A percentile compares a stretch with the other conserved stretches of the same genome.
Conservation (phyloP, 2,888 invertebrate species). For the Ichneumon xanthorius region DNA sequence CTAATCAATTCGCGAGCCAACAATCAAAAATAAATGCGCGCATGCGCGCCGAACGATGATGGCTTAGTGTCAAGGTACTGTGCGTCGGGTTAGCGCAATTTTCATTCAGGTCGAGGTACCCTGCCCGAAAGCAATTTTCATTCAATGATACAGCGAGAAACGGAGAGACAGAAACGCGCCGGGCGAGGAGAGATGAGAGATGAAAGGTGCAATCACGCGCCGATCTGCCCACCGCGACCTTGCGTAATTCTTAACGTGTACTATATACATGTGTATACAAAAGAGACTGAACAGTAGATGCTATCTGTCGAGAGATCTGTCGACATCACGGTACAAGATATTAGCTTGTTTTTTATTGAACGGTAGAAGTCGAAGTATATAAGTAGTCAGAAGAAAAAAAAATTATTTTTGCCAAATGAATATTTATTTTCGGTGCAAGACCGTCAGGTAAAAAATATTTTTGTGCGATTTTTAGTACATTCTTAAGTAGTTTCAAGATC, state of each 20-base stretch:
- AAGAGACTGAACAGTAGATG: neutral
- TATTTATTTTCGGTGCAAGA: no score
- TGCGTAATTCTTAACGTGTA: constrained; percentile 24
- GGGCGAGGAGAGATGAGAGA: constrained; percentile 13
- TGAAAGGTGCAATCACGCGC: constrained; percentile 45
- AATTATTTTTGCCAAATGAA: no score
- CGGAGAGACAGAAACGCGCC: constrained; percentile 39
- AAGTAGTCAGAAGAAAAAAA: no score
- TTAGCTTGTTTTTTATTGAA: no score
- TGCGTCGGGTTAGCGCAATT: constrained; percentile 24
- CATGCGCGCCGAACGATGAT: constrained; percentile 32
- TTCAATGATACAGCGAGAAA: constrained; percentile 58
- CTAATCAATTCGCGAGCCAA: constrained; percentile 42
- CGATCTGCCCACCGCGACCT: constrained; percentile 41
- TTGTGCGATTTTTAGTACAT: no score
- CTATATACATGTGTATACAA: neutral
- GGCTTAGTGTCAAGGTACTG: constrained; percentile 42
- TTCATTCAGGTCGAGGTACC: constrained; percentile 51
- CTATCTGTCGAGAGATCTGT: neutral
- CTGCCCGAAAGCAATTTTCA: constrained; percentile 50
- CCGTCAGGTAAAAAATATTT: no score
- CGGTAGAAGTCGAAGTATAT: no score
- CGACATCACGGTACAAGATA: neutral
- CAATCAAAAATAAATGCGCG: constrained; percentile 26
- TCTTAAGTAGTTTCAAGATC: no score